These are phyloP conservation scores for Drosophila lowei DNA, from an alignment of 1,140 invertebrate genomes.

Conservation along the genomic window DNA sequence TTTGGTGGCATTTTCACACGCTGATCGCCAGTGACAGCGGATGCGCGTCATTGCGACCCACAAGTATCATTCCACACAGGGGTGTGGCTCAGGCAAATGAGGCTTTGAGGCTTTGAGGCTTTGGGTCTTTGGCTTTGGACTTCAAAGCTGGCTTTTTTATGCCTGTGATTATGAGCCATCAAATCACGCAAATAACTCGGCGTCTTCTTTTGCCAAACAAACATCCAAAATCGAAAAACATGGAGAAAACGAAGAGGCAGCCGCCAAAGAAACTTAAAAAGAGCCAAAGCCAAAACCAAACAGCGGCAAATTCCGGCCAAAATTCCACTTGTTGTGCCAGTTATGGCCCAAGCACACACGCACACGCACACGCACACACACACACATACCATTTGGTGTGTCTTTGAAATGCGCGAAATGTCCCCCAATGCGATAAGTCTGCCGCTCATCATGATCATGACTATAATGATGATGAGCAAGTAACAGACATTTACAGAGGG, in stretches of 20 bases:
- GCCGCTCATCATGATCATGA: slow-evolving; percentile 12
- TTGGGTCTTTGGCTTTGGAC: too few relatives aligned
- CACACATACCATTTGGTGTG: slow-evolving; percentile 57
- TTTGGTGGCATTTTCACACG: slow-evolving; percentile 75
- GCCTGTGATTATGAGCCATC: slow-evolving; percentile 52
- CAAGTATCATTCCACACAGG: slow-evolving; percentile 33
- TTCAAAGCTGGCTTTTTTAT: slow-evolving; percentile 32
- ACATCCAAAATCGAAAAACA: slow-evolving; percentile 50
- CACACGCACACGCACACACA: too few relatives aligned
- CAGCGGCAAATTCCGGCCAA: slow-evolving; percentile 61
- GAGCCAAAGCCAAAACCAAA: slow-evolving; percentile 15
- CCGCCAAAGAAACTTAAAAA: slow-evolving; percentile 10
- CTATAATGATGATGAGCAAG: slow-evolving; percentile 19
- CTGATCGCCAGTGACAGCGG: slow-evolving; percentile 48
- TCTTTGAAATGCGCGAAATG: slow-evolving; percentile 69
- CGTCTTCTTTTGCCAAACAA: slow-evolving; percentile 72
- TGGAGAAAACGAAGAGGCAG: slow-evolving; percentile 38
- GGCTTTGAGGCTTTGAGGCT: too few relatives aligned
- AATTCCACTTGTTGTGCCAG: slow-evolving; percentile 64
- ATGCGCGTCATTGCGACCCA: slow-evolving; percentile 58
- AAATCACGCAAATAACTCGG: slow-evolving; percentile 62
- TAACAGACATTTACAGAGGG: slow-evolving; percentile 10
- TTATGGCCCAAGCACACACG: slow-evolving; percentile 43
- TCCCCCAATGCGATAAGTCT: slow-evolving; percentile 37
- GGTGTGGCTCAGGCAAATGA: slow-evolving; percentile 34